phyloP scores from a whole-genome alignment of 1,140 invertebrate genomes.

The Eriosoma lanigerum region DNA sequence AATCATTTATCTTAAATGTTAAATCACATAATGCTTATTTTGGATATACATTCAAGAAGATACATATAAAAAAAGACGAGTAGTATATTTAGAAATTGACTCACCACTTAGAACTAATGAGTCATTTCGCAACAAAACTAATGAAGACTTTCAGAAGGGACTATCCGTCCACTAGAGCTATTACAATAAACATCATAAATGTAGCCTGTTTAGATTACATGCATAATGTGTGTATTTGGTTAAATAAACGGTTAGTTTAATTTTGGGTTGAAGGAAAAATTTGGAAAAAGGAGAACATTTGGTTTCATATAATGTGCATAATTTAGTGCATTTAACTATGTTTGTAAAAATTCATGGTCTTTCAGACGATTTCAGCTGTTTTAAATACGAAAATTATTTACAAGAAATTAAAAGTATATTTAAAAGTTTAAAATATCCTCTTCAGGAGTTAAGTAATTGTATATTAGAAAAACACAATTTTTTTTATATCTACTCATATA shows the following conservation, averaged over 20 bases:
- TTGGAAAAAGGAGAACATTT: not conserved
- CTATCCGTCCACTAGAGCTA: not conserved
- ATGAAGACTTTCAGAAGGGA: not conserved
- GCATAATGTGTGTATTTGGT: conserved; percentile 2
- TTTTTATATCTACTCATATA: too few species aligned
- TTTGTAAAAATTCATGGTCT: not conserved
- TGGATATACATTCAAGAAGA: too few species aligned
- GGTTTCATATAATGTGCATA: not conserved
- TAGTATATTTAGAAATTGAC: not conserved
- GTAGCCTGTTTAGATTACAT: conserved; percentile 12
- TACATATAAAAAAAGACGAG: too few species aligned
- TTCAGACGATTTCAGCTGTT: not conserved
- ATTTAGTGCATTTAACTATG: conserved; percentile 4
- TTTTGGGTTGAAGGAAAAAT: not conserved
- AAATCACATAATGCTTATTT: too few species aligned
- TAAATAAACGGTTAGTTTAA: conserved; percentile 11
- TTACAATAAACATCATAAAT: not conserved
- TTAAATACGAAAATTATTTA: conserved; percentile 22
- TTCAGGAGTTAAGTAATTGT: conserved; percentile 1
- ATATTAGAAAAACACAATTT: conserved; percentile 18
- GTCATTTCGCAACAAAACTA: not conserved
- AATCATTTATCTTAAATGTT: too few species aligned
- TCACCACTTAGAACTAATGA: not conserved
- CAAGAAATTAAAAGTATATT: not conserved
- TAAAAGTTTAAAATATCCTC: not conserved